A percentile compares a stretch with the other conserved stretches of the same genome.
These are phyloP conservation scores for Hypotaenidia philippensis DNA, from an alignment of 2,797 vertebrate species.

Conservation along the genomic window DNA sequence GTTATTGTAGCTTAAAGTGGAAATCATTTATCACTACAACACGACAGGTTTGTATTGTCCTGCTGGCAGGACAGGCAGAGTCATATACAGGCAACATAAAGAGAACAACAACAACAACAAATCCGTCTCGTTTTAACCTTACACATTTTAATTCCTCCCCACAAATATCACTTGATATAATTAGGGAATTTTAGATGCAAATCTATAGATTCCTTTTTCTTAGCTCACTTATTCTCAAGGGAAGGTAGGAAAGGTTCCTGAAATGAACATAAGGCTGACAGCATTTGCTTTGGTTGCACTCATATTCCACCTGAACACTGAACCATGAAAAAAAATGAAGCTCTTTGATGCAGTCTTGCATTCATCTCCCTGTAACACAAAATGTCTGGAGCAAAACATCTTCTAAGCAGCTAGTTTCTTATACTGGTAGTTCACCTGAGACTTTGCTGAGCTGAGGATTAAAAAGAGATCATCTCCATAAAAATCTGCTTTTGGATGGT, in stretches of 20 bases:
- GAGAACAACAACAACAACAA: background rate
- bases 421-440: slow-evolving; percentile 45
- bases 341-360: slow-evolving; percentile 63
- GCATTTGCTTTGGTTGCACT: slow-evolving; percentile 62
- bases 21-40: background rate
- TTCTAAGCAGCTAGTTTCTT: slow-evolving; percentile 51
- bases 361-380: slow-evolving; percentile 67
- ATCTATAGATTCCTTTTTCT: slow-evolving; percentile 15
- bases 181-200: slow-evolving; percentile 49
- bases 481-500: slow-evolving; percentile 25
- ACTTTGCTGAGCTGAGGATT: slow-evolving; percentile 42
- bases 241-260: slow-evolving; percentile 36
- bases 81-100: background rate
- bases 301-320: slow-evolving; percentile 61
- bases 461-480: slow-evolving; percentile 57
- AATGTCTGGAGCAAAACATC: slow-evolving; percentile 66
- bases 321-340: slow-evolving; percentile 42
- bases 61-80: background rate
- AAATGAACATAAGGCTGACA: slow-evolving; percentile 62
- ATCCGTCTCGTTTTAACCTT: background rate
- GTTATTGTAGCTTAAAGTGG: background rate
- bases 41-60: background rate
- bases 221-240: slow-evolving; percentile 43
- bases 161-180: slow-evolving; percentile 44
- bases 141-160: slow-evolving; percentile 1